Evolutionary conservation across 2,113 vertebrate species (phyloP).

Genomic region (Irena cyanogastra): DNA sequence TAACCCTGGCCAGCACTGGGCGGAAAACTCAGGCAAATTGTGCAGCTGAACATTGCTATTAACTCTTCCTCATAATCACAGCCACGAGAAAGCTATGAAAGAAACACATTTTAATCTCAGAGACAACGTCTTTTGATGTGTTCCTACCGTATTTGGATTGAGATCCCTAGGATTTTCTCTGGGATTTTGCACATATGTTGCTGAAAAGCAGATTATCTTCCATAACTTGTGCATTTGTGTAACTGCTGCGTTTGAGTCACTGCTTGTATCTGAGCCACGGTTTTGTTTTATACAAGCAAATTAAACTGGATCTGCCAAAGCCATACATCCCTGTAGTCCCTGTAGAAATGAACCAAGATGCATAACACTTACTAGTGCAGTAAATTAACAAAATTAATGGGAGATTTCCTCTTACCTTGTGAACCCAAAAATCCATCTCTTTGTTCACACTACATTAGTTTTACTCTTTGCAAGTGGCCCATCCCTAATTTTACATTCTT

Average conservation of each 20-base stretch:
- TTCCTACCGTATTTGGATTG: not conserved
- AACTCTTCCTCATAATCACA: not conserved
- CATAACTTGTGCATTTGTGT: not conserved
- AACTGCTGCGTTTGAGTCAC: not conserved
- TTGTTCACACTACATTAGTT: slow-evolving; percentile 2
- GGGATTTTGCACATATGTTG: not conserved
- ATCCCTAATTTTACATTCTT: not conserved
- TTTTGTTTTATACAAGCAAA: not conserved
- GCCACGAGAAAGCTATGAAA: accelerated
- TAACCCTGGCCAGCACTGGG: accelerated
- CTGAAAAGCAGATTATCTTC: not conserved
- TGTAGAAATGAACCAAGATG: not conserved
- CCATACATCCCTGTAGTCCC: not conserved
- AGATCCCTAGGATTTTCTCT: not conserved
- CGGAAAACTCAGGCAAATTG: not conserved
- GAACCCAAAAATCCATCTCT: not conserved
- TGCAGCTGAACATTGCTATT: not conserved
- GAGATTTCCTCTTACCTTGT: not conserved
- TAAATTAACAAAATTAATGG: slow-evolving; percentile 26
- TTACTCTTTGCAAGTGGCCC: not conserved
- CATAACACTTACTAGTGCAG: not conserved
- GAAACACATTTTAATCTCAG: not conserved
- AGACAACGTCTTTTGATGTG: not conserved
- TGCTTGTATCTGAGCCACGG: not conserved
- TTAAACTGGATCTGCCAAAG: not conserved